Base-by-base conservation (phyloP, 23 tunicate genomes). In the Ciona savignyi region DNA sequence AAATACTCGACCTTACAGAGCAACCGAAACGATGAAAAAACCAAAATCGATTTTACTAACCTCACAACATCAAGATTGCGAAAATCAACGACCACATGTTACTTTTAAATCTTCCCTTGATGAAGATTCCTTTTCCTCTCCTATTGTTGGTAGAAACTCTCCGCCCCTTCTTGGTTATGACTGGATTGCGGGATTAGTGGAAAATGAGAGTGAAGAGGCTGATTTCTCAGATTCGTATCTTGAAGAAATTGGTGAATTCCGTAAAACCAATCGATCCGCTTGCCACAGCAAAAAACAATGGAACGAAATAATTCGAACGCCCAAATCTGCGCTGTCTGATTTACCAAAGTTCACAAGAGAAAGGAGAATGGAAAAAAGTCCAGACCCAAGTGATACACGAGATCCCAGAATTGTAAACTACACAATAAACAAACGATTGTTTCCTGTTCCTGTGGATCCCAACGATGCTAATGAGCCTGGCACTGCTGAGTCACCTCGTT, bases 121-220 rank as follows among this genome's bases (percentile, higher is more conserved):
- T 6, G 56, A 42, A 6, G 56, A 42, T 42, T 42, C 56, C 15
- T 15, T 42, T 42, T 42, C 11, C 15, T 42, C 56, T 42, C 56
- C 56, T 6, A 6, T 42, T 9, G 56, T 6, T 9, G 56, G 15
- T 6, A 72, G 76, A 6, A 4, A 30, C 32, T 30, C 62, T 20
- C 80, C 75, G 1, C 97, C 90, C 6, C 69, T 90, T 0, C 89
- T 90, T 60, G 97, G 97, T 4, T 90, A 90, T 68, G 97, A 90
- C 29, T 90, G 89, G 89, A 83, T 90, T 22, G 97, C 97, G 42
- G 97, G 89, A 20, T 70, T 78, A n/a, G 68, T 90, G 24, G 97
- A 90, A 27, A 79, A 85, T 51, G 77, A 78, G 6, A 67, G 74
- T 21, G 72, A 76, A 3, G 51, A 83, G 29, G 79, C 3, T 31